These are phyloP conservation scores for Paraplagusia blochii DNA, from an alignment of 2,113 vertebrate genomes.

Conservation along the genomic window DNA sequence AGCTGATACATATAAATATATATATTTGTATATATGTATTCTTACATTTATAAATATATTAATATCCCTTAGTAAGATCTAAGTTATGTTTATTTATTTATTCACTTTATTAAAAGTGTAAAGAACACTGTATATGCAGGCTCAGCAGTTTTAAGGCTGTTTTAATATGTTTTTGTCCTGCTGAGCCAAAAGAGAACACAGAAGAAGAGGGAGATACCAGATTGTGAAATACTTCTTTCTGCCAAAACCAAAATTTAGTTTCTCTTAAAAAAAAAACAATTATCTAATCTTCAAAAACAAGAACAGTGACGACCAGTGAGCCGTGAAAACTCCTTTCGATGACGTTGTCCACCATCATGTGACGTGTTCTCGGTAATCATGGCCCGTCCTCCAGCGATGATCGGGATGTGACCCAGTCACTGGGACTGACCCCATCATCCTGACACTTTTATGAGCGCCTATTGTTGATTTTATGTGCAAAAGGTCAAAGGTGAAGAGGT, in stretches of 20 bases:
- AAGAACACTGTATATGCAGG: not conserved
- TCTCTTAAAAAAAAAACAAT: no score
- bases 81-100: no score
- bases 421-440: slow-evolving; percentile 2
- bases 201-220: slow-evolving; percentile 25
- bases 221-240: slow-evolving; percentile 39
- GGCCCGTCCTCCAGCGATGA: not conserved
- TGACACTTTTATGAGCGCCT: slow-evolving; percentile 34
- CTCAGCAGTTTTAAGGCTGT: slow-evolving; percentile 7
- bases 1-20: not conserved
- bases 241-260: no score
- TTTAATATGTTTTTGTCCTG: slow-evolving; percentile 20
- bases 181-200: slow-evolving; percentile 19
- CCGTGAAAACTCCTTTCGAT: no score
- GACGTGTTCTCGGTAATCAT: no score
- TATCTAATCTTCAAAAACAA: no score
- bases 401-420: not conserved
- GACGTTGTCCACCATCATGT: no score
- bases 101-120: no score
- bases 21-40: not conserved
- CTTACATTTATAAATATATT: not conserved
- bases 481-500: slow-evolving; percentile 8
- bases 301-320: no score
- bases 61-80: no score
- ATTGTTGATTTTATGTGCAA: slow-evolving; percentile 45